Percentiles rank a stretch among this genome's conserved stretches.
These are phyloP conservation scores for Campylorhamphus procurvoides DNA, from an alignment of 2,113 vertebrate genomes.

Conservation along the genomic window DNA sequence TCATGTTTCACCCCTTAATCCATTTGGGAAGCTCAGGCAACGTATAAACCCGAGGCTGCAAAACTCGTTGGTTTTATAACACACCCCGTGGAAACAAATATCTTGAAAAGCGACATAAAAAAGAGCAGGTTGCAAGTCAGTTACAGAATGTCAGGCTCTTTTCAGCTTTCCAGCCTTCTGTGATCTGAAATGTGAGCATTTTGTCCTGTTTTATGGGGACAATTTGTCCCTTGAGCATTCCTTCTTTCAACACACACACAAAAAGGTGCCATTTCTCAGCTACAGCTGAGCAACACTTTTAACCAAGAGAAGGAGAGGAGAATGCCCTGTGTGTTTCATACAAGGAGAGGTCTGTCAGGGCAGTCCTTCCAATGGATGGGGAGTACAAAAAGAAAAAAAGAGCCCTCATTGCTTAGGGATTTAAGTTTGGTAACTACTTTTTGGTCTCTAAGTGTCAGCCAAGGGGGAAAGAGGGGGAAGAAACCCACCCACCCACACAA, in stretches of 20 bases:
- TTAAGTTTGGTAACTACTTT: neutral
- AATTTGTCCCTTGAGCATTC: neutral
- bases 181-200: neutral
- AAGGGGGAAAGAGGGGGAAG: neutral
- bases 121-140: neutral
- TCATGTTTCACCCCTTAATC: neutral
- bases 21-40: constrained; percentile 4
- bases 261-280: neutral
- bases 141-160: neutral
- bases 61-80: constrained; percentile 13
- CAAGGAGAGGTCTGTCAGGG: neutral
- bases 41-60: neutral
- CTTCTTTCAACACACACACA: neutral
- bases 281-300: neutral
- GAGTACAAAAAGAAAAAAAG: neutral
- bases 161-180: neutral
- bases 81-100: neutral
- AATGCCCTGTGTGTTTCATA: neutral
- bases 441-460: neutral
- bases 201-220: neutral
- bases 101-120: neutral
- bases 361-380: neutral
- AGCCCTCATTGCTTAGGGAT: neutral
- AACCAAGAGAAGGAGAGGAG: neutral
- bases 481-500: neutral